Evolutionary conservation across 2,113 vertebrate genomes (phyloP), one percentile per base, ranked within the genome.

Genomic region (Octodon degus): DNA sequence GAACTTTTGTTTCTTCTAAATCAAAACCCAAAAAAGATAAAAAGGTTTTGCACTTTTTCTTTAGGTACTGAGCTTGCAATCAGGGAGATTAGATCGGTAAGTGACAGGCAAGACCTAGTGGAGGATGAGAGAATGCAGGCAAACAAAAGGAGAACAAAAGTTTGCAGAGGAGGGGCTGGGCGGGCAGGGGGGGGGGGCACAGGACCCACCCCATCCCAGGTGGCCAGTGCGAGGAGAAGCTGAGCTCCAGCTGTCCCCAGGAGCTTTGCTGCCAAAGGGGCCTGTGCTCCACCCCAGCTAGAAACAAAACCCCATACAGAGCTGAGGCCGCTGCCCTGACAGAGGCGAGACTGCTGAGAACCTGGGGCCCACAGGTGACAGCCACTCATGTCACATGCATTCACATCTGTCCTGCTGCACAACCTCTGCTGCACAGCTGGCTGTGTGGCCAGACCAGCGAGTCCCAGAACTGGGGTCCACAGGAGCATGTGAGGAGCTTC

Each of bases 61-160:
- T 58, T 7, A 63, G 94, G 65, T 50, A 82, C 60, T 27, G 43
- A 91, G 83, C 76, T 93, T 93, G 91, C 95, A 83, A 90, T 93
- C 74, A 83, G 63, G 60, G 55, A 92, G 83, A 55, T 14, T 13
- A 43, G 43, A 79, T 32, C 43, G 53, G 88, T 58, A 67, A 93
- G 70, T 91, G 93, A 90, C 88, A 80, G 81, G 40, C 30, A 40
- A 95, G 62, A 70, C 58, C 40, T 27, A 80, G 89, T 77, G 68
- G 93, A 95, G 72, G 87, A 81, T 19, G 60, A 91, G 79, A 94
- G 94, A 85, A 74, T 34, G 7, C 22, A 72, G 94, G 65, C 14
- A 55, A 95, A 63, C 24, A 63, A 82, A 90, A 7, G 20, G 34
- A 58, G 68, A 55, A 65, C 40, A 53, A 47, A 82, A 32, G n/a